Evolutionary conservation across 2,888 invertebrate species (phyloP).

Genomic region (Aspidiotus destructor): DNA sequence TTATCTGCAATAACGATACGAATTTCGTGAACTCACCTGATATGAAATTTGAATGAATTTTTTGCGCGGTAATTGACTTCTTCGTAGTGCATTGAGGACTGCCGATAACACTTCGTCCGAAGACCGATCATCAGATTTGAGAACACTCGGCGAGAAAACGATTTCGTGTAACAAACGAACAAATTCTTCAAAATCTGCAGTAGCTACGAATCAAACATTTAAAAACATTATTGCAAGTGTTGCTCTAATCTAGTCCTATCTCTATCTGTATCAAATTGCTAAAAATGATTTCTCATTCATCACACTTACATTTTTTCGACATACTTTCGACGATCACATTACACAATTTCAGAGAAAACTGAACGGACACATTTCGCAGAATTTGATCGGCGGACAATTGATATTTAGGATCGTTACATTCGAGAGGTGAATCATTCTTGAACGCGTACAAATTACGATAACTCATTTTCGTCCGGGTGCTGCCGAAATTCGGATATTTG

Average conservation of each 20-base stretch:
- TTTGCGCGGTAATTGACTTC: conserved; percentile 9
- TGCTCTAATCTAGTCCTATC: not conserved
- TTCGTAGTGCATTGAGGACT: conserved; percentile 11
- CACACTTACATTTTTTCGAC: conserved; percentile 14
- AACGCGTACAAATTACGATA: conserved; percentile 21
- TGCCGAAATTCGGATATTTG: conserved; percentile 24
- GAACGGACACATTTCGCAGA: conserved; percentile 13
- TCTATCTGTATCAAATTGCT: not conserved
- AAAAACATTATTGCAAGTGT: not conserved
- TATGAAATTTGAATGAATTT: conserved; percentile 28
- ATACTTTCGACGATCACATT: conserved; percentile 17
- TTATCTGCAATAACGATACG: no score
- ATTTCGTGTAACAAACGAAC: conserved; percentile 24
- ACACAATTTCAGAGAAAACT: conserved; percentile 22
- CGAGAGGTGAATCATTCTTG: conserved; percentile 12
- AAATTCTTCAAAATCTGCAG: conserved; percentile 23
- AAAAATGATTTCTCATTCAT: no score
- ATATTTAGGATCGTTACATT: conserved; percentile 16
- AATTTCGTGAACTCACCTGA: conserved; percentile 5
- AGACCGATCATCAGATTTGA: conserved; percentile 26
- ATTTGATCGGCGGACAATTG: conserved; percentile 10
- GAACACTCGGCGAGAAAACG: conserved; percentile 23
- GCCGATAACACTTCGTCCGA: conserved; percentile 22
- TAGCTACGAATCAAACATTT: conserved; percentile 1
- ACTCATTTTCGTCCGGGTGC: conserved; percentile 10